These are phyloP conservation scores for Caenorhabditis elegans DNA, from an alignment of 1,140 invertebrate genomes.

Conservation along the genomic window WBcel235 BX284602.5:5821001-5821500, in stretches of 20 bases:
- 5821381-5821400: neutral
- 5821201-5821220: neutral
- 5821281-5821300: constrained; percentile 4
- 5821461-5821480: no score
- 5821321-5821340: constrained; percentile 1
- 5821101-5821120: neutral
- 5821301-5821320: neutral
- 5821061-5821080: constrained; percentile 14
- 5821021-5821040: no score
- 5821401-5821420: neutral
- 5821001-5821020: constrained; percentile 43
- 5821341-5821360: neutral
- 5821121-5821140: constrained; percentile 24
- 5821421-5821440: neutral
- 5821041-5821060: no score
- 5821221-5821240: neutral
- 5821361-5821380: neutral
- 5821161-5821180: neutral
- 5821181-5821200: neutral
- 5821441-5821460: neutral
- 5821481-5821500: constrained; percentile 19
- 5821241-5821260: neutral
- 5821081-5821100: neutral
- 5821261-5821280: neutral
- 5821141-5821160: neutral